Conservation (phyloP, 2,888 invertebrate genomes). For the Nephrotoma guestfalica region DNA sequence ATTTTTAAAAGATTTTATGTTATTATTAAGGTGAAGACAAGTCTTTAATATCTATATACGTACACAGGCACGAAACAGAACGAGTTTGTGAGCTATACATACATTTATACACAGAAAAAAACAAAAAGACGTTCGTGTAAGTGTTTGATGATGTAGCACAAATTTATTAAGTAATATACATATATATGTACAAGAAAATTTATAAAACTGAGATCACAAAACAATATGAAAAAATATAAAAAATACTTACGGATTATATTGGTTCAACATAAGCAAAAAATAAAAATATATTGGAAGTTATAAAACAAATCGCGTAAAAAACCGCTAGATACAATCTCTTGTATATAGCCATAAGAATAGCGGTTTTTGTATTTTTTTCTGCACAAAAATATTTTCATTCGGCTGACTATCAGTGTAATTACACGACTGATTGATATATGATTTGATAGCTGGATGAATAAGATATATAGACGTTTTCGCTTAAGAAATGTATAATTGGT, state of each 20-base stretch:
- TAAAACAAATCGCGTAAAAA: not conserved
- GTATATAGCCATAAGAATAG: not conserved
- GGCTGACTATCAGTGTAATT: not conserved
- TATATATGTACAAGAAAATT: not conserved
- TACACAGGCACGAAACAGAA: not conserved
- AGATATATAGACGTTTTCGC: not conserved
- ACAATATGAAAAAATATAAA: not conserved
- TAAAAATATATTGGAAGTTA: not conserved
- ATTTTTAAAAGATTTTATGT: not conserved
- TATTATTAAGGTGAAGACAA: not conserved
- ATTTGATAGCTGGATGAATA: not conserved
- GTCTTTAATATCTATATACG: not conserved
- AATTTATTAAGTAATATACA: not conserved
- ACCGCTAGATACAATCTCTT: not conserved
- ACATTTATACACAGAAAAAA: not conserved
- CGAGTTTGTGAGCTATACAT: not conserved
- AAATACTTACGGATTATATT: not conserved
- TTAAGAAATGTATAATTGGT: not conserved
- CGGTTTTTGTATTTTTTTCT: not conserved
- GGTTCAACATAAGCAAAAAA: not conserved
- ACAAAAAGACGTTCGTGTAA: not conserved
- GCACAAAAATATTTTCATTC: not conserved
- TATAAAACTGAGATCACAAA: not conserved
- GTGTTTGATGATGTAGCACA: not conserved
- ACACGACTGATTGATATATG: not conserved